Evolutionary conservation across 1,140 invertebrate species (phyloP).

Genomic region (Saxidomus purpurata): DNA sequence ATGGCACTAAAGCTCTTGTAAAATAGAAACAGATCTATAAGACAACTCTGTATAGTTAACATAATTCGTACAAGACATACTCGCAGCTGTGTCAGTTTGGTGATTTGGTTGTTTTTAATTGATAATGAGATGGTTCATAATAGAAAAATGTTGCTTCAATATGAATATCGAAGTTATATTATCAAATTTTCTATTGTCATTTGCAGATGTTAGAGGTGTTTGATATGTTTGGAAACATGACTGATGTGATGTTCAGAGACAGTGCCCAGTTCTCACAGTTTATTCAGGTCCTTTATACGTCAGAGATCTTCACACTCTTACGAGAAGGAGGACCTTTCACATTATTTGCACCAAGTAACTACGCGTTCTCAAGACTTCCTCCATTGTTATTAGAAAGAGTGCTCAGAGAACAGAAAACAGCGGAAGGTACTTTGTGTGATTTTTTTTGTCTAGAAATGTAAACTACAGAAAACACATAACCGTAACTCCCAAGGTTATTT

Average conservation of each 20-base stretch:
- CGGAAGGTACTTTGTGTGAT: slow-evolving; percentile 37
- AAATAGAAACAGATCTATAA: no score
- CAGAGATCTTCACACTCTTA: slow-evolving; percentile 31
- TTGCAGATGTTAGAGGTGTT: slow-evolving; percentile 50
- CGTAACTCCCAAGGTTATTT: no score
- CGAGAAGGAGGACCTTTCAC: slow-evolving; percentile 60
- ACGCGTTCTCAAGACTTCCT: slow-evolving; percentile 54
- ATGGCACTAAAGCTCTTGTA: no score
- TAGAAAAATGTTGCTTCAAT: no score
- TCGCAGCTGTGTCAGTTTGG: no score
- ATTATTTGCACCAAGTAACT: slow-evolving; percentile 63
- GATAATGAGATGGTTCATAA: no score
- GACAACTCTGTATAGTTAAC: no score
- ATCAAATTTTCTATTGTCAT: no score
- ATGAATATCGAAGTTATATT: no score
- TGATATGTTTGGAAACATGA: slow-evolving; percentile 63
- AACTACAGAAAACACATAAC: no score
- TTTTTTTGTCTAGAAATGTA: no score
- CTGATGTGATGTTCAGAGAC: slow-evolving; percentile 64
- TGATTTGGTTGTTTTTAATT: neutral
- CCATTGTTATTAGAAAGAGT: slow-evolving; percentile 28
- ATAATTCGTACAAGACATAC: no score
- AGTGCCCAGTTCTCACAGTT: slow-evolving; percentile 60
- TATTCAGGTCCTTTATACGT: slow-evolving; percentile 60
- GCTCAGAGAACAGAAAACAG: slow-evolving; percentile 44